phyloP scores from a whole-genome alignment of 1,140 invertebrate genomes.

The Macrobrachium nipponense region DNA sequence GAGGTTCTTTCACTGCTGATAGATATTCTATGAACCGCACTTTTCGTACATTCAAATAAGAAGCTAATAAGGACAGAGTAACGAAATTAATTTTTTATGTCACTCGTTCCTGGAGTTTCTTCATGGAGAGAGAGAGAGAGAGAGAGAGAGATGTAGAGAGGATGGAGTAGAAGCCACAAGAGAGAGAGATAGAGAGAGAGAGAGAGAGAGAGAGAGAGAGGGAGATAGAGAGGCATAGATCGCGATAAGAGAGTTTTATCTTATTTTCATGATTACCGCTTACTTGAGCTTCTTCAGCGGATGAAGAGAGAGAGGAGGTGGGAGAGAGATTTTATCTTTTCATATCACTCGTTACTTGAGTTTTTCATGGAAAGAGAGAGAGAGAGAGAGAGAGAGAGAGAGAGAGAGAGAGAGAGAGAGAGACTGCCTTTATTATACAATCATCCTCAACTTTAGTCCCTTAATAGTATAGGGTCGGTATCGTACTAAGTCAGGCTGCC shows the following conservation, averaged over 20 bases:
- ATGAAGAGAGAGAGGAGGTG: background rate
- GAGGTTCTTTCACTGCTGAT: no score
- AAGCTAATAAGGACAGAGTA: background rate
- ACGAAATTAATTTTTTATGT: background rate
- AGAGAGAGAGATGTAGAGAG: background rate
- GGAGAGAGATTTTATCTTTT: background rate
- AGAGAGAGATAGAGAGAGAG: constrained; percentile 1
- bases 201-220: constrained; percentile 4
- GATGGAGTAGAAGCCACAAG: no score
- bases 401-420: constrained; percentile 8
- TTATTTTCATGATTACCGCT: no score
- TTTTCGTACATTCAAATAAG: no score
- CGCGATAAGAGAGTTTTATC: background rate
- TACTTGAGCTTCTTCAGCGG: background rate
- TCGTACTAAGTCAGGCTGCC: no score
- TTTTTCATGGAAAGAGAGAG: no score
- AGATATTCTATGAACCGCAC: no score
- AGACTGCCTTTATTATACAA: background rate
- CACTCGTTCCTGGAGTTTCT: no score
- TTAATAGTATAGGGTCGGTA: no score
- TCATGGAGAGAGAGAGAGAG: background rate
- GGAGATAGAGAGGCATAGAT: background rate
- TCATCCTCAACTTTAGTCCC: no score
- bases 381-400: constrained; percentile 12
- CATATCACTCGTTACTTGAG: no score